Evolutionary conservation across 92 coral and sea anemone genomes (phyloP).

Genomic region (Desmophyllum pertusum): DNA sequence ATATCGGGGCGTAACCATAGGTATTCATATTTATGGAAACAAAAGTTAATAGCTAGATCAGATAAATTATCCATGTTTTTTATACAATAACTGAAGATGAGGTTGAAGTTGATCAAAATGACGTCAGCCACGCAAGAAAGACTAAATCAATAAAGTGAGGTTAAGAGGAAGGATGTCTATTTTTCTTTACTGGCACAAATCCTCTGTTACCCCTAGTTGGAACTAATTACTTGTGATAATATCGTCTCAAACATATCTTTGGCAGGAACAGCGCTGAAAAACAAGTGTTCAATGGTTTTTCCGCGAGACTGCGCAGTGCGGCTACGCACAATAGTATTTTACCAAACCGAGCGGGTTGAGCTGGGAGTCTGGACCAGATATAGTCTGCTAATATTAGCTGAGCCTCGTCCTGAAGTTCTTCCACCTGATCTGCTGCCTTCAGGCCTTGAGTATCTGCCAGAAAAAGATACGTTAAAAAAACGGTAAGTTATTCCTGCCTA

Average conservation of each 20-base stretch:
- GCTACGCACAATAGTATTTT: slow-evolving; percentile 82
- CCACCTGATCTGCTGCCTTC: slow-evolving; percentile 82
- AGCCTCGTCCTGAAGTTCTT: slow-evolving; percentile 90
- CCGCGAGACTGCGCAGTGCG: slow-evolving; percentile 78
- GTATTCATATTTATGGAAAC: not conserved
- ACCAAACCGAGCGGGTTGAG: slow-evolving; percentile 89
- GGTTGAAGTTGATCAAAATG: too few species aligned
- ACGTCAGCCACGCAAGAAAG: too few species aligned
- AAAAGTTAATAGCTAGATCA: not conserved
- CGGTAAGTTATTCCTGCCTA: not conserved
- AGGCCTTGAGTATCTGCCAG: slow-evolving; percentile 87
- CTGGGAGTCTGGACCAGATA: slow-evolving; percentile 68
- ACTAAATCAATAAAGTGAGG: too few species aligned
- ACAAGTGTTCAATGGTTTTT: slow-evolving; percentile 88
- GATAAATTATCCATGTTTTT: not conserved
- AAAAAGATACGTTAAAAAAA: not conserved
- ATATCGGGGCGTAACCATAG: not conserved
- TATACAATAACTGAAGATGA: too few species aligned
- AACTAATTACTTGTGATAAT: slow-evolving; percentile 72
- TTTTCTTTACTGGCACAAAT: not conserved
- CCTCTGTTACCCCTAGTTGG: slow-evolving; percentile 16
- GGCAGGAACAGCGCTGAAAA: slow-evolving; percentile 68
- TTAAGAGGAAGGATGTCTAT: too few species aligned
- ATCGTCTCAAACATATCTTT: slow-evolving; percentile 85
- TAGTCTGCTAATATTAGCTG: slow-evolving; percentile 79